A percentile compares a stretch with the other conserved stretches of the same genome.
These are phyloP conservation scores for Pseudochromis fuscus DNA, from an alignment of 2,797 vertebrate genomes.

Conservation along the genomic window DNA sequence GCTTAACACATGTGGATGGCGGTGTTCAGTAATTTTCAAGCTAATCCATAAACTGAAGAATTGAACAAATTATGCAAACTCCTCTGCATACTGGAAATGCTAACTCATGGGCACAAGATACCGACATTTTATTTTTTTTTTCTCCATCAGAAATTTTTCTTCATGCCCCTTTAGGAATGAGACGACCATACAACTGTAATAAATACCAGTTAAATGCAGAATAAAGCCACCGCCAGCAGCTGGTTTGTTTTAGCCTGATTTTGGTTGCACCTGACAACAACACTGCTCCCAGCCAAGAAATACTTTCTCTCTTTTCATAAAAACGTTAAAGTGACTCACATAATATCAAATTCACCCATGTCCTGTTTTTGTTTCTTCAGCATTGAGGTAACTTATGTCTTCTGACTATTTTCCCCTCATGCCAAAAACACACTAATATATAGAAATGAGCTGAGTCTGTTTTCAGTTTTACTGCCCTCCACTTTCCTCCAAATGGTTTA, in stretches of 20 bases:
- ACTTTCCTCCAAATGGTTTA: conserved; percentile 25
- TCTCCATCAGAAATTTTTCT: too few relatives aligned
- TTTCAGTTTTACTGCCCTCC: conserved; percentile 20
- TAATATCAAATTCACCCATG: background rate
- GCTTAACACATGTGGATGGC: too few relatives aligned
- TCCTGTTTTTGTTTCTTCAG: conserved; percentile 16
- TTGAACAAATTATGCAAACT: too few relatives aligned
- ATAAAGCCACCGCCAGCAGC: background rate
- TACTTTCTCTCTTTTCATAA: background rate
- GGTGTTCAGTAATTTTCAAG: too few relatives aligned
- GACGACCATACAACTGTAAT: background rate
- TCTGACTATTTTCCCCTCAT: background rate
- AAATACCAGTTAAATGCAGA: background rate
- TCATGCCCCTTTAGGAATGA: too few relatives aligned
- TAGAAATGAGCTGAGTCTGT: background rate
- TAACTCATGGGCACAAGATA: too few relatives aligned
- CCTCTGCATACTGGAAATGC: too few relatives aligned
- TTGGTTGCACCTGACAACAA: background rate
- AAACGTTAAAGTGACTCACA: background rate
- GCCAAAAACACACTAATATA: background rate
- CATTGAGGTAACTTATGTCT: conserved; percentile 15
- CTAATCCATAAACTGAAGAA: too few relatives aligned
- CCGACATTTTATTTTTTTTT: too few relatives aligned
- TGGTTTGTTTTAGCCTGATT: background rate
- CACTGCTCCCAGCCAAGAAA: background rate